A percentile compares a stretch with the other conserved stretches of the same genome.
phyloP scores from a whole-genome alignment of 2,888 invertebrate genomes.

The Tinea pellionella region DNA sequence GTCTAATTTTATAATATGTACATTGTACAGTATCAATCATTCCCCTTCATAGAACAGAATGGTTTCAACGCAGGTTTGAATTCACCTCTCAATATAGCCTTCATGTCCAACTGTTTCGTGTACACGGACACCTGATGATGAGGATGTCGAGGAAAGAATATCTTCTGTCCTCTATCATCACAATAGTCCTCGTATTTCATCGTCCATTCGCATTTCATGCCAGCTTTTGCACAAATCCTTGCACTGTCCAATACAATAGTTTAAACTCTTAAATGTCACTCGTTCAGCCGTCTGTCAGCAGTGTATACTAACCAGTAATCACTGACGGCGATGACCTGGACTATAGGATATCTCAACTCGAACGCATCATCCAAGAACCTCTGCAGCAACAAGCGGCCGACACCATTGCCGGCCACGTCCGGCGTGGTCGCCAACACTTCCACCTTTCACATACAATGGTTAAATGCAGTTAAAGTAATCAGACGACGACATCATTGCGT shows the following conservation, averaged over 20 bases:
- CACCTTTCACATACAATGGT: slow-evolving; percentile 50
- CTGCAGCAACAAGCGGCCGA: slow-evolving; percentile 47
- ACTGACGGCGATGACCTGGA: slow-evolving; percentile 56
- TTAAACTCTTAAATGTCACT: background rate
- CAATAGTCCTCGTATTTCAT: slow-evolving; percentile 64
- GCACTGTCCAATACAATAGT: slow-evolving; percentile 38
- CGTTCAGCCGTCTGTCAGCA: no score
- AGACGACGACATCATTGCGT: no score
- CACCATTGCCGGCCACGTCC: slow-evolving; percentile 57
- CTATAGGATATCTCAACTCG: slow-evolving; percentile 53
- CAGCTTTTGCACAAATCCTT: slow-evolving; percentile 54
- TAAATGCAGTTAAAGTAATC: no score
- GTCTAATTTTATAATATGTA: no score
- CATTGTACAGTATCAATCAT: no score
- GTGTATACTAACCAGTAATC: slow-evolving; percentile 47
- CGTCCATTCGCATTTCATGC: slow-evolving; percentile 57
- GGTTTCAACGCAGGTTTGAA: background rate
- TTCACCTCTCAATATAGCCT: slow-evolving; percentile 2
- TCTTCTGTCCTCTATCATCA: slow-evolving; percentile 48
- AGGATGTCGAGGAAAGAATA: slow-evolving; percentile 62
- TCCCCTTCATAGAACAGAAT: no score
- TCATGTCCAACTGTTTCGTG: slow-evolving; percentile 28
- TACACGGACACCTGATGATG: slow-evolving; percentile 55
- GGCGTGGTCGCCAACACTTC: slow-evolving; percentile 54
- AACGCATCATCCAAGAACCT: slow-evolving; percentile 43